Evolutionary conservation across 2,888 invertebrate genomes (phyloP).

Genomic region (Sarcophaga caerulescens): DNA sequence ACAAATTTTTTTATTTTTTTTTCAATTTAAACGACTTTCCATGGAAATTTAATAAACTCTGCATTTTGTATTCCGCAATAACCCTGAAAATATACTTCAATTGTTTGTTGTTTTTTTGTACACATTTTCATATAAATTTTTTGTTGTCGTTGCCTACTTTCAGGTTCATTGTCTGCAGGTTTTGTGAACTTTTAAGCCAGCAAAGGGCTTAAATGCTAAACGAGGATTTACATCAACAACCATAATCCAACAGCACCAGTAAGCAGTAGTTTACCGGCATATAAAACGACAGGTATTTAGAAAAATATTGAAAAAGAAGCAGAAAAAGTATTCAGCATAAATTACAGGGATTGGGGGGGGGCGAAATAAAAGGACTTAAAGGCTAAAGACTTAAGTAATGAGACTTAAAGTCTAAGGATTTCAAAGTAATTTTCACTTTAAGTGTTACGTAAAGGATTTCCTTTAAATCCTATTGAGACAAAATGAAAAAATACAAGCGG

Average conservation of each 20-base stretch:
- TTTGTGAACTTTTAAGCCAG: not conserved
- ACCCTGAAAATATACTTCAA: too few relatives aligned
- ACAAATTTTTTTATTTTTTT: too few relatives aligned
- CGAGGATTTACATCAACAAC: slow-evolving; percentile 21
- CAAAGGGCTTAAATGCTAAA: slow-evolving; percentile 49
- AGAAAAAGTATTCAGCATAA: not conserved
- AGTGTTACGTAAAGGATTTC: too few relatives aligned
- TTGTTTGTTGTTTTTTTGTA: not conserved
- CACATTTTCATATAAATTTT: not conserved
- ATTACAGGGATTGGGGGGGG: not conserved
- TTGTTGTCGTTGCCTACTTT: slow-evolving; percentile 18
- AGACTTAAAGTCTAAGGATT: too few relatives aligned
- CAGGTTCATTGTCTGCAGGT: slow-evolving; percentile 4
- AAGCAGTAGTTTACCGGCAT: not conserved
- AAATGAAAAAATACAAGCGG: too few relatives aligned
- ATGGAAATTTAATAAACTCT: too few relatives aligned
- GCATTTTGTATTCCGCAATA: too few relatives aligned
- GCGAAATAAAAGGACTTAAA: not conserved
- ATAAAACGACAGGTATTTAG: slow-evolving; percentile 30
- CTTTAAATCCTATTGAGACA: too few relatives aligned
- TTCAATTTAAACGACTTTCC: too few relatives aligned
- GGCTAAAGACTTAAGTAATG: not conserved
- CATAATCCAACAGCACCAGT: not conserved
- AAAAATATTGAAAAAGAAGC: not conserved
- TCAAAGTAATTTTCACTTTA: too few relatives aligned